Evolutionary conservation across 2,113 vertebrate genomes (phyloP).

Genomic region (Tragulus kanchil): DNA sequence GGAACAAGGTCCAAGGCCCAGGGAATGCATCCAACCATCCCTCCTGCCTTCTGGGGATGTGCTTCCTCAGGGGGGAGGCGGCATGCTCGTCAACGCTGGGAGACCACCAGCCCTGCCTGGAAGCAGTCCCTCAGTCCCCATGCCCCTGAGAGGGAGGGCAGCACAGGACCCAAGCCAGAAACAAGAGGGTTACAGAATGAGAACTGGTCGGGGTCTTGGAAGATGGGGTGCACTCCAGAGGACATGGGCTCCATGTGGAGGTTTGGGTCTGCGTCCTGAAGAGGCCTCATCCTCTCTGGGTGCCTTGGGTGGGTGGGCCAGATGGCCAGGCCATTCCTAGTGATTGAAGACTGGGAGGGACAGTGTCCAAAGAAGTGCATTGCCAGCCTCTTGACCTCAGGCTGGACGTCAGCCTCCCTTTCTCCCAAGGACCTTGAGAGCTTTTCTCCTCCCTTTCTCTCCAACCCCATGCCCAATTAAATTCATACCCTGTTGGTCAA

Average conservation of each 20-base stretch:
- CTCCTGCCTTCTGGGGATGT: neutral
- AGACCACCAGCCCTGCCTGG: neutral
- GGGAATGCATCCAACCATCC: neutral
- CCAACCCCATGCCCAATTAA: neutral
- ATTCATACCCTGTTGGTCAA: neutral
- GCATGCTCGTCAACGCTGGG: neutral
- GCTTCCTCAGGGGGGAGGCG: neutral
- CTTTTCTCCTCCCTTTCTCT: neutral
- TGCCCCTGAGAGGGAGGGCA: neutral
- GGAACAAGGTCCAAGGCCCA: neutral
- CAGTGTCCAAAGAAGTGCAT: neutral
- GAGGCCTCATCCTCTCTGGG: neutral
- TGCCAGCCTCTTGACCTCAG: neutral
- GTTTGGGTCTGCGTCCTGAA: neutral
- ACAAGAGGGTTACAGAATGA: neutral
- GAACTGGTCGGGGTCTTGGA: neutral
- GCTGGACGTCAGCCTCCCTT: neutral
- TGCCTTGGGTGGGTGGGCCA: neutral
- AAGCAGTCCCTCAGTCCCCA: neutral
- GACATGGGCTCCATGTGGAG: neutral
- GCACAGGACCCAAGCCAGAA: neutral
- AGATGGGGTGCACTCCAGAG: neutral
- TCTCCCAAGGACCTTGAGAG: neutral
- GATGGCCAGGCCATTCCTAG: neutral
- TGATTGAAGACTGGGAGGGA: neutral